Evolutionary conservation across 2,113 vertebrate genomes (phyloP).

Genomic region (Seriola quinqueradiata): DNA sequence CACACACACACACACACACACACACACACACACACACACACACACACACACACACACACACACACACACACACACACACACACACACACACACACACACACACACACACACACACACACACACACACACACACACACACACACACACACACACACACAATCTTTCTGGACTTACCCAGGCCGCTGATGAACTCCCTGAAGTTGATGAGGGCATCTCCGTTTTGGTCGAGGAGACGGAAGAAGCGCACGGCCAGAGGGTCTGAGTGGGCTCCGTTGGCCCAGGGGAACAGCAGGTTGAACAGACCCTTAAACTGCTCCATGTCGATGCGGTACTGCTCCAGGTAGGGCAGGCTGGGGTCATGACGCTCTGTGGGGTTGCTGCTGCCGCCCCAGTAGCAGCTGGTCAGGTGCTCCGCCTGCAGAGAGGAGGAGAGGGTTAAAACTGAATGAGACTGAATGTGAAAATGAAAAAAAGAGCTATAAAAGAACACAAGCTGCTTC

Average conservation of each 20-base stretch:
- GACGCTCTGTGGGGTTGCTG: slow-evolving; percentile 92
- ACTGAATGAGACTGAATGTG: neutral
- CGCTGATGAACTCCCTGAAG: slow-evolving; percentile 95
- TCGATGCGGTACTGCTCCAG: slow-evolving; percentile 99
- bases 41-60: neutral
- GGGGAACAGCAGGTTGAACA: slow-evolving; percentile 93
- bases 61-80: no score
- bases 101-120: no score
- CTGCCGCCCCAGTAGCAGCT: slow-evolving; percentile 99
- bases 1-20: no score
- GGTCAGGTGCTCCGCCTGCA: slow-evolving; percentile 95
- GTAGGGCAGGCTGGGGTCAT: slow-evolving; percentile 97
- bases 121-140: no score
- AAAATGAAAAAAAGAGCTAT: neutral
- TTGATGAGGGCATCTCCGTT: slow-evolving; percentile 96
- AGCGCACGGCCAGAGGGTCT: slow-evolving; percentile 88
- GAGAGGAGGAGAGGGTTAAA: neutral
- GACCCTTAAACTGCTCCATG: slow-evolving; percentile 95
- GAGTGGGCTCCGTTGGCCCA: slow-evolving; percentile 94
- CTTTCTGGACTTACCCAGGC: slow-evolving; percentile 87
- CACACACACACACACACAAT: no score
- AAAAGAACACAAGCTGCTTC: neutral
- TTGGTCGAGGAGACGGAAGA: slow-evolving; percentile 93
- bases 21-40: no score
- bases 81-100: no score